A percentile compares a stretch with the other conserved stretches of the same genome.
These are phyloP conservation scores for Ligdia adustata DNA, from an alignment of 2,888 invertebrate genomes.

Conservation along the genomic window DNA sequence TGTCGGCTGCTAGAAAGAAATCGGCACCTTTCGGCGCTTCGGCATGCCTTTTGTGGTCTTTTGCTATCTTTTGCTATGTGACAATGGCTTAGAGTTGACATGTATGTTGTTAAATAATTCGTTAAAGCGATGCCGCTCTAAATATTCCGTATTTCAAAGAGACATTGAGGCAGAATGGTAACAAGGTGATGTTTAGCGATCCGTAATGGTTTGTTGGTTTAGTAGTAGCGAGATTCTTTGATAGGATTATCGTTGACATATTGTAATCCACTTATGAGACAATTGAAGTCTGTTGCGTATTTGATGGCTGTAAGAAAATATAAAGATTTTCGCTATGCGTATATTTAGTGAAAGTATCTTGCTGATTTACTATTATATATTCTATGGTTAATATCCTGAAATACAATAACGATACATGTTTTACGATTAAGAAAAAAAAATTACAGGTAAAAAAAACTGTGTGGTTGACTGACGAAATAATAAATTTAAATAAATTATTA, in stretches of 20 bases:
- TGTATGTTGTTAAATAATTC: slow-evolving; percentile 48
- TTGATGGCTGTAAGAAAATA: no score
- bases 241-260: neutral
- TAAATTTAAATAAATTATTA: no score
- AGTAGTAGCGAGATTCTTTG: neutral
- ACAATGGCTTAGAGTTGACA: slow-evolving; percentile 45
- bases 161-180: neutral
- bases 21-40: slow-evolving; percentile 23
- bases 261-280: neutral
- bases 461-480: no score
- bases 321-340: no score
- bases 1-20: slow-evolving; percentile 42
- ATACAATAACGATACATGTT: no score
- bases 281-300: no score
- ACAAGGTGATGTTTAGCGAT: slow-evolving; percentile 11
- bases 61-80: slow-evolving; percentile 27
- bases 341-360: no score
- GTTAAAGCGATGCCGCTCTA: slow-evolving; percentile 34
- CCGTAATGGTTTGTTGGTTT: slow-evolving; percentile 6
- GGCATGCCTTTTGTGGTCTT: slow-evolving; percentile 16
- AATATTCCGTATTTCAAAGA: slow-evolving; percentile 6
- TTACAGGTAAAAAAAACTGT: no score
- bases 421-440: no score
- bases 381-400: no score
- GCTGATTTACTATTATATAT: no score